phyloP scores from a whole-genome alignment of 2,888 invertebrate genomes.

The Trichacis sp. region DNA sequence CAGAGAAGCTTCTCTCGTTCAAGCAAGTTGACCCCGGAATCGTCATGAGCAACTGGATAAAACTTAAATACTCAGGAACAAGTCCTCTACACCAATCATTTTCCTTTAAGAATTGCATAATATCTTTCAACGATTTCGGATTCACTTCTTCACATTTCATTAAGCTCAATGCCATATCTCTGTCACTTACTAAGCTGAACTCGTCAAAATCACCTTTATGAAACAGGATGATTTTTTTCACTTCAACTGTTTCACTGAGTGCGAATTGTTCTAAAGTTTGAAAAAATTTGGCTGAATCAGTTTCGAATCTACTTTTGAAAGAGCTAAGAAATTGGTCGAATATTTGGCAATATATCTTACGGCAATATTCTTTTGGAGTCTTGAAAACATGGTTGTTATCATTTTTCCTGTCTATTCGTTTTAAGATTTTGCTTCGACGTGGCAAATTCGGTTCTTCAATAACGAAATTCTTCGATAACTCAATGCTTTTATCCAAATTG shows the following conservation, averaged over 20 bases:
- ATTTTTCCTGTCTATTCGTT: neutral
- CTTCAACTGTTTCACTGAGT: neutral
- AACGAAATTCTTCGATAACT: neutral
- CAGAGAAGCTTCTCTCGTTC: slow-evolving; percentile 24
- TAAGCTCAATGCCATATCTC: neutral
- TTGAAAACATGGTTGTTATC: neutral
- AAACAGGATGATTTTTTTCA: slow-evolving; percentile 3
- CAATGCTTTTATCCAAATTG: slow-evolving; percentile 5
- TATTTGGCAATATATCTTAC: slow-evolving; percentile 14
- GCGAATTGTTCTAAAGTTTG: slow-evolving; percentile 13
- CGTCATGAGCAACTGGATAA: slow-evolving; percentile 21
- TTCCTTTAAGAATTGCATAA: slow-evolving; percentile 5
- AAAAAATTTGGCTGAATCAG: slow-evolving; percentile 15
- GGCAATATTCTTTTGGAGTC: slow-evolving; percentile 14
- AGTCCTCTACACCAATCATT: slow-evolving; percentile 15
- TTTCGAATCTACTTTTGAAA: slow-evolving; percentile 15
- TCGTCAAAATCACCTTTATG: slow-evolving; percentile 15
- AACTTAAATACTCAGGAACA: slow-evolving; percentile 21
- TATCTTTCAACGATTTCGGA: neutral
- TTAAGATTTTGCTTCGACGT: slow-evolving; percentile 6
- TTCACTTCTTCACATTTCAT: slow-evolving; percentile 1
- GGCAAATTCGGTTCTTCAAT: slow-evolving; percentile 8
- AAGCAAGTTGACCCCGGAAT: slow-evolving; percentile 25
- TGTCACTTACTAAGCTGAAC: slow-evolving; percentile 8
- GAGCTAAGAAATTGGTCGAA: slow-evolving; percentile 11